Percentiles rank a stretch among this genome's conserved stretches.
These are phyloP conservation scores for Himalopsyche phryganea DNA, from an alignment of 1,140 invertebrate genomes.

Conservation along the genomic window DNA sequence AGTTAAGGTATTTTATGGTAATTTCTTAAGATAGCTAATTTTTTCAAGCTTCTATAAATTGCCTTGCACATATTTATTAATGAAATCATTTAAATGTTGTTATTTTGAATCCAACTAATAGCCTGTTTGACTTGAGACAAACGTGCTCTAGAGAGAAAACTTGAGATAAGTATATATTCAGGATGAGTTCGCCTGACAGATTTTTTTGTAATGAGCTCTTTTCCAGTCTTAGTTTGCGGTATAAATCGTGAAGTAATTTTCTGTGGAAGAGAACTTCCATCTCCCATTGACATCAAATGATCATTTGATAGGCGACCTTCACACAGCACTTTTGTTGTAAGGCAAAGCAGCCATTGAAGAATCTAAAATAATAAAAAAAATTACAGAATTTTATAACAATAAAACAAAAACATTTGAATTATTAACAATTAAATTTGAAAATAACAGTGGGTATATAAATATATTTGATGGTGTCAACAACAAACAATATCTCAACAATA, in stretches of 20 bases:
- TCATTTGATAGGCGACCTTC: constrained; percentile 45
- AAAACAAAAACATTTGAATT: not conserved
- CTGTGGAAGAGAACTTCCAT: not conserved
- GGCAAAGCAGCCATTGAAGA: constrained; percentile 65
- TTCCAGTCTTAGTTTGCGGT: not conserved
- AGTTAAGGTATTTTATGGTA: too few relatives aligned
- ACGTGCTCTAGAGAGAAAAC: constrained; percentile 55
- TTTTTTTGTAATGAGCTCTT: not conserved
- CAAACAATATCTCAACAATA: not conserved
- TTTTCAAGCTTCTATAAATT: too few relatives aligned
- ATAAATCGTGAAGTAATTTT: not conserved
- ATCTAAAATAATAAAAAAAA: constrained; percentile 49
- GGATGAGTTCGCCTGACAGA: constrained; percentile 46
- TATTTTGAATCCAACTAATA: constrained; percentile 5
- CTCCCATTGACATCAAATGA: not conserved
- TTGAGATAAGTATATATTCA: constrained; percentile 66
- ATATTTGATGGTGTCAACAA: not conserved
- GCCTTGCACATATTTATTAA: too few relatives aligned
- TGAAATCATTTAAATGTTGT: not conserved
- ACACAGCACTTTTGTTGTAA: constrained; percentile 67
- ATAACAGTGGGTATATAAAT: not conserved
- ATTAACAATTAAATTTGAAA: too few relatives aligned
- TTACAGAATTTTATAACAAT: not conserved
- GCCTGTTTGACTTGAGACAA: constrained; percentile 9
- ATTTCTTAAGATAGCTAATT: too few relatives aligned